These are phyloP conservation scores for Synanthedon myopaeformis DNA, from an alignment of 2,888 invertebrate genomes.

Conservation along the genomic window DNA sequence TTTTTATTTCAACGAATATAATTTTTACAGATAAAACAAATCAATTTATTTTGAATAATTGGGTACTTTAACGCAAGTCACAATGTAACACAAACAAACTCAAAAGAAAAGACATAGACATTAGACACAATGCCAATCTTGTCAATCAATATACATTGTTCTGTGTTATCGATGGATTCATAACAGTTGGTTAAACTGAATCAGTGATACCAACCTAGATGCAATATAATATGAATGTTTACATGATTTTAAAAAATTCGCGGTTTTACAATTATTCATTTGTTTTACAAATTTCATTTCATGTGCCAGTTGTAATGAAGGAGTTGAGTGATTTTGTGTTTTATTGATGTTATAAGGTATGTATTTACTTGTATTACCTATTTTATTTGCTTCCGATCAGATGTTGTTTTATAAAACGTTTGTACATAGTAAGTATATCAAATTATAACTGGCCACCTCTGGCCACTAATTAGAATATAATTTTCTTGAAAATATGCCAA, in stretches of 20 bases:
- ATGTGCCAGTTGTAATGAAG: constrained; percentile 40
- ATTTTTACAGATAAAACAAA: too few species aligned
- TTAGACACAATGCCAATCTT: too few species aligned
- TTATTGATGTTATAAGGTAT: background rate
- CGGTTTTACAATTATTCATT: constrained; percentile 23
- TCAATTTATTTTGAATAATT: too few species aligned
- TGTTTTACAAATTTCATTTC: constrained; percentile 41
- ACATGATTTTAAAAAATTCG: background rate
- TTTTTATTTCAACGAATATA: too few species aligned
- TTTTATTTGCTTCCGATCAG: background rate
- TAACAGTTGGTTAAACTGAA: too few species aligned
- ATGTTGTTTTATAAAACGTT: background rate
- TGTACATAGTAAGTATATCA: background rate
- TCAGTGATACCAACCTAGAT: too few species aligned
- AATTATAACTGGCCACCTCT: constrained; percentile 24
- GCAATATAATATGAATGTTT: background rate
- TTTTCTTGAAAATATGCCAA: constrained; percentile 33
- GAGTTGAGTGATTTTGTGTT: background rate
- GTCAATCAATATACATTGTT: too few species aligned
- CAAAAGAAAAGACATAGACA: too few species aligned
- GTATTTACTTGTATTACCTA: background rate
- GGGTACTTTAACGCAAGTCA: too few species aligned
- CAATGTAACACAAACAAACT: too few species aligned
- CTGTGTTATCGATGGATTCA: too few species aligned
- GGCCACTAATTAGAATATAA: constrained; percentile 1